phyloP scores from a whole-genome alignment of 1,140 invertebrate species.

The Tribolium castaneum region DNA sequence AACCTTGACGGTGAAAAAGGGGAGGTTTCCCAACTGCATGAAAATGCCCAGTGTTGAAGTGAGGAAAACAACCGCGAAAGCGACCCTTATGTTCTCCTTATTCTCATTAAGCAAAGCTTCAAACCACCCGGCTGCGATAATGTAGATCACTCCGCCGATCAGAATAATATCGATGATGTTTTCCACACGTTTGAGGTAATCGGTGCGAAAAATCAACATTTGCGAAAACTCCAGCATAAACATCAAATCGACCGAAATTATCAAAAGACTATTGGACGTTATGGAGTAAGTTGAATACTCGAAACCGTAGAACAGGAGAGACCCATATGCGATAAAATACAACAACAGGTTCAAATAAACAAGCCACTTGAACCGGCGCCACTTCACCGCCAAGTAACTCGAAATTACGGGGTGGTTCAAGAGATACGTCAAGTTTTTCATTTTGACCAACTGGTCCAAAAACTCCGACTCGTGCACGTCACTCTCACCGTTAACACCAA shows the following conservation, averaged over 20 bases:
- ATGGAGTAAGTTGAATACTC: no score
- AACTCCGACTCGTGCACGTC: constrained; percentile 14
- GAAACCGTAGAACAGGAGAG: constrained; percentile 12
- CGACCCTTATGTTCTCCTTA: neutral
- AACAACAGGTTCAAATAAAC: constrained; percentile 6
- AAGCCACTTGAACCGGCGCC: constrained; percentile 1
- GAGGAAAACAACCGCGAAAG: constrained; percentile 15
- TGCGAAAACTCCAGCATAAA: neutral
- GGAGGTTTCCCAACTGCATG: constrained; percentile 8
- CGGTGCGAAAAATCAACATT: constrained; percentile 5
- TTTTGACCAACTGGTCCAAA: neutral
- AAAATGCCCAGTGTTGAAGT: constrained; percentile 19
- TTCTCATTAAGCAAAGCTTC: neutral
- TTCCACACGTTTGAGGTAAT: constrained; percentile 10
- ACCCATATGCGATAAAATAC: constrained; percentile 9
- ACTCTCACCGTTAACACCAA: neutral
- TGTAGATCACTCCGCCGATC: neutral
- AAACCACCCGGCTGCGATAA: neutral
- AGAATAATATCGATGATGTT: constrained; percentile 11
- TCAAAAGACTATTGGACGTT: constrained; percentile 22
- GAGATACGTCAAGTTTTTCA: constrained; percentile 1
- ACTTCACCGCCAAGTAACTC: constrained; percentile 21
- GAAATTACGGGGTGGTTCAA: constrained; percentile 32
- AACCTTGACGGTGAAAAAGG: constrained; percentile 23
- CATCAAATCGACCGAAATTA: neutral